phyloP scores from a whole-genome alignment of 2,888 invertebrate genomes.

The Sarcophaga rosellei region DNA sequence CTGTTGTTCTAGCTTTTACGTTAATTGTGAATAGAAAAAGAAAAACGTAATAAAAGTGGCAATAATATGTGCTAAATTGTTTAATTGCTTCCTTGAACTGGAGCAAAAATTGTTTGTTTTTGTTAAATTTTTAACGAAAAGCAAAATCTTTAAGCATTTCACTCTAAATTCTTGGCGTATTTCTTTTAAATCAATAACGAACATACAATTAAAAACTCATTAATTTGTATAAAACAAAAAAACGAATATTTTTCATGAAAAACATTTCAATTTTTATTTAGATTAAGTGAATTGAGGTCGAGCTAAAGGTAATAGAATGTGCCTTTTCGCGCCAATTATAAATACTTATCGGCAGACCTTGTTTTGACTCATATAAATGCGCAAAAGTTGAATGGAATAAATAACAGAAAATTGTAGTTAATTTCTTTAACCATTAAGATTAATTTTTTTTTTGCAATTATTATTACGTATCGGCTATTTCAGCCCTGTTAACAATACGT shows the following conservation, averaged over 20 bases:
- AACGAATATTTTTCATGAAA: background rate
- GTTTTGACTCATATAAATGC: background rate
- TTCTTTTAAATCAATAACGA: conserved; percentile 21
- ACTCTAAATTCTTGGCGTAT: conserved; percentile 6
- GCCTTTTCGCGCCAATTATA: background rate
- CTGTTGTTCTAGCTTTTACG: background rate
- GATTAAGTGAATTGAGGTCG: background rate
- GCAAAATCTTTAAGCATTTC: background rate
- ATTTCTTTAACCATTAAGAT: too few relatives aligned
- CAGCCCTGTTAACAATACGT: too few relatives aligned
- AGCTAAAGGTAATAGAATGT: background rate
- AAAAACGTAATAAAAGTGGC: background rate
- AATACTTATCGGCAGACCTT: background rate
- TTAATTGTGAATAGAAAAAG: background rate
- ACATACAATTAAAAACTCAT: conserved; percentile 7
- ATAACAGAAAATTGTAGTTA: too few relatives aligned
- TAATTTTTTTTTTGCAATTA: too few relatives aligned
- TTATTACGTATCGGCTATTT: too few relatives aligned
- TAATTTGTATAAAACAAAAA: background rate
- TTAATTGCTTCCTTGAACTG: conserved; percentile 53
- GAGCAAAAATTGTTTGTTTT: background rate
- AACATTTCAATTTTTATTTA: background rate
- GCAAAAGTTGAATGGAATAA: background rate
- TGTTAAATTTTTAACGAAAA: too few relatives aligned
- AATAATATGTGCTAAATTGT: conserved; percentile 28